Conservation (phyloP, 2,113 vertebrate genomes). For the Prionailurus viverrinus region DNA sequence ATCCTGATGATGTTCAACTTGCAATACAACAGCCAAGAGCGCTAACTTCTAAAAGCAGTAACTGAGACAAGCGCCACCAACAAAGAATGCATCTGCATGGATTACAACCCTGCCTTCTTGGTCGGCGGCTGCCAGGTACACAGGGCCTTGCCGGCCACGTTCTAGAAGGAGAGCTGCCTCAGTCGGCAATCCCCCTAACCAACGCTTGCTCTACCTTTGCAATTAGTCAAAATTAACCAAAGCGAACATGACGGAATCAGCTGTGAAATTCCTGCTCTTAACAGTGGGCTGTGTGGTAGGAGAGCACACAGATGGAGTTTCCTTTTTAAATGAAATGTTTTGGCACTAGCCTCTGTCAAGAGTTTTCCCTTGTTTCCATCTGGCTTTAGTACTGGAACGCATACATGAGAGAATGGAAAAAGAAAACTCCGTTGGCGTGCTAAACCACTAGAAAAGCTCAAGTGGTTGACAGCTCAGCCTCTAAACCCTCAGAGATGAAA, state of each 20-base stretch:
- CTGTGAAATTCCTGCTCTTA: conserved; percentile 50
- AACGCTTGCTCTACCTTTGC: conserved; percentile 66
- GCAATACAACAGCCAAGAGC: neutral
- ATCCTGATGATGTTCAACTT: neutral
- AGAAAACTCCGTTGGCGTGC: conserved; percentile 70
- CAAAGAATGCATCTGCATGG: neutral
- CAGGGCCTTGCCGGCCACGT: neutral
- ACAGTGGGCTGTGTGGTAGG: conserved; percentile 61
- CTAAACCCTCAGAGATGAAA: conserved; percentile 37
- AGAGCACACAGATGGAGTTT: conserved; percentile 81
- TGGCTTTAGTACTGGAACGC: conserved; percentile 71
- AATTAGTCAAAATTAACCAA: conserved; percentile 49
- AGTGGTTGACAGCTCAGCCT: conserved; percentile 19
- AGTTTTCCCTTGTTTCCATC: conserved; percentile 82
- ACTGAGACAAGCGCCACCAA: neutral
- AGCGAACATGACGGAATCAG: conserved; percentile 60
- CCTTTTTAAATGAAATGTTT: conserved; percentile 81
- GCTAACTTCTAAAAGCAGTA: neutral
- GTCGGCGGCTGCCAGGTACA: neutral
- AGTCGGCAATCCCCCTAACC: neutral
- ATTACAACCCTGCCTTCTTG: neutral
- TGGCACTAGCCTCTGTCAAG: conserved; percentile 75
- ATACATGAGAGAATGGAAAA: conserved; percentile 74
- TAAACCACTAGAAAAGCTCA: conserved; percentile 76
- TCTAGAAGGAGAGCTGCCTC: neutral